Base-by-base conservation (phyloP, 2,113 vertebrate species). In the Chaenocephalus aceratus region DNA sequence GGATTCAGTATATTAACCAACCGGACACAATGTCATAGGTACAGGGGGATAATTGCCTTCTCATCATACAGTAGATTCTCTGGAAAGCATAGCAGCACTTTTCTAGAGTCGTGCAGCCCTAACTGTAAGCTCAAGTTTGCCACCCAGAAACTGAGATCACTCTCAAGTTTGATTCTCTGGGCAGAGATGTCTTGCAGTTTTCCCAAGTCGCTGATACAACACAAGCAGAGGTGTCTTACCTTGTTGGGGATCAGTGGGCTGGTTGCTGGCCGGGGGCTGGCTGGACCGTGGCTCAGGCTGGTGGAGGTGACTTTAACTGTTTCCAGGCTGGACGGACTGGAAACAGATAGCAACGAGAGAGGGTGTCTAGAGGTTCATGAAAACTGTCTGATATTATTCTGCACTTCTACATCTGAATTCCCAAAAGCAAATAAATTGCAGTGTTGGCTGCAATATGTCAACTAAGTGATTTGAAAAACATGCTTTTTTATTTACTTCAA, bases 271-370 rank as follows among this genome's bases (percentile, higher is more conserved):
- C 69, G 74, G 30, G 81, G 86, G 59, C 67, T 78, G 63, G 75
- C 10, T 51, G 83, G 79, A 46, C 60, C 77, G 9, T 30, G 66
- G 26, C 60, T 52, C 0, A 80, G 77, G 36, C 84, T 83, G 45
- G 56, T 46, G 16, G 73, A 52, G 34, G 5, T n/a, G 30, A 64
- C 71, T 16, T 87, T 82, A 9, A 15, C 58, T 56, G 71, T 26
- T 60, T 82, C 84, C 0, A 87, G 86, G 70, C 89, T 91, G 58
- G 70, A 84, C 61, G 86, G 82, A 80, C 79, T 89, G 48, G n/a
- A 13, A 79, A 80, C n/a, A 87, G 3, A 89, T 6, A 83, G 21
- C 14, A 68, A 63, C 9, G 45, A 66, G 41, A 75, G 45, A 57
- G 11, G 7, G 4, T 48, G 15, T 54, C 15, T 64, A 18, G 13